A percentile compares a stretch with the other conserved stretches of the same genome.
Conservation (phyloP, 35 echinoderm and acorn worm genomes). For the Ophiothrix spiculata region DNA sequence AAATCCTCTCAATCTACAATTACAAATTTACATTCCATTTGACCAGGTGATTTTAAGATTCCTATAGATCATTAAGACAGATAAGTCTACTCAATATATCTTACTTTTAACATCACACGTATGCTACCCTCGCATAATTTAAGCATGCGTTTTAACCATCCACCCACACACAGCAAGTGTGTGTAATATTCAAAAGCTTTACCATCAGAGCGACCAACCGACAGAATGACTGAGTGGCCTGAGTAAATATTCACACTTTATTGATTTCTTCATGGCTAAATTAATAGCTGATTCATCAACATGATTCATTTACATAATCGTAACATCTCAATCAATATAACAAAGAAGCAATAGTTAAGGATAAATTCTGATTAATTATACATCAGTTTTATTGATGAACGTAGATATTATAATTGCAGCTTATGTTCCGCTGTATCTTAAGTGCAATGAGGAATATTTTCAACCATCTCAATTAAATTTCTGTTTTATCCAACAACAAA, state of each 20-base stretch:
- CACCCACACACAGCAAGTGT: neutral
- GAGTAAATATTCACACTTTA: neutral
- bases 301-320: neutral
- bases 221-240: neutral
- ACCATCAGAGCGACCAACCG: neutral
- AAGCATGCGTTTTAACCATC: too few relatives aligned
- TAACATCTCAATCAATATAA: too few relatives aligned
- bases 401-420: too few relatives aligned
- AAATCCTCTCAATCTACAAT: too few relatives aligned
- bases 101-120: neutral
- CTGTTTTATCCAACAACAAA: too few relatives aligned
- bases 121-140: neutral
- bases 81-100: neutral
- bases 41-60: neutral
- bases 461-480: too few relatives aligned
- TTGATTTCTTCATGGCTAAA: neutral
- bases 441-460: too few relatives aligned
- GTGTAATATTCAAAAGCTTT: neutral
- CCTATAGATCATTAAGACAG: neutral
- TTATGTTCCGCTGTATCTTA: too few relatives aligned
- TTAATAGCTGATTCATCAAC: neutral
- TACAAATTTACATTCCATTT: too few relatives aligned
- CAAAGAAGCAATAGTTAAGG: too few relatives aligned
- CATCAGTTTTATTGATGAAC: too few relatives aligned
- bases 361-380: too few relatives aligned